phyloP scores from a whole-genome alignment of 2,797 vertebrate species.

The Neoniphon sammara region DNA sequence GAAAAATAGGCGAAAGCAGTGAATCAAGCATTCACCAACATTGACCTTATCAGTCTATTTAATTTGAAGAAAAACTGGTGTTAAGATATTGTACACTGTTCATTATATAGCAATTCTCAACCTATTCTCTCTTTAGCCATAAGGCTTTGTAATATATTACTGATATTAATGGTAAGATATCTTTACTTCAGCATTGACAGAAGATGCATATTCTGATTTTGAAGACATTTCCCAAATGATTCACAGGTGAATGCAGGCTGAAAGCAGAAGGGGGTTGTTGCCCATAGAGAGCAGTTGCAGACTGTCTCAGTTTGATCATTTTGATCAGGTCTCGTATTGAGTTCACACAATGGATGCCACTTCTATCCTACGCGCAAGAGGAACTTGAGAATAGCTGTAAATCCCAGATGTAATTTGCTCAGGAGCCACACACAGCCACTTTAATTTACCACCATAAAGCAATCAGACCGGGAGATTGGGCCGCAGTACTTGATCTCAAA shows the following conservation, averaged over 20 bases:
- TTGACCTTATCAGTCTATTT: too few relatives aligned
- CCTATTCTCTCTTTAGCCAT: not conserved
- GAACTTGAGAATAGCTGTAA: constrained; percentile 55
- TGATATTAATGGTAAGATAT: not conserved
- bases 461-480: constrained; percentile 58
- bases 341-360: constrained; percentile 44
- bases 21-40: too few relatives aligned
- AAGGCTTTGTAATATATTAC: not conserved
- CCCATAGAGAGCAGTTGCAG: constrained; percentile 23
- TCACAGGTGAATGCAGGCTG: not conserved
- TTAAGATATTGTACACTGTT: too few relatives aligned
- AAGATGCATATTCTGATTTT: not conserved
- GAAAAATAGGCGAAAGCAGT: too few relatives aligned
- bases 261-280: constrained; percentile 10
- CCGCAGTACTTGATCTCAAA: constrained; percentile 58
- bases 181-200: not conserved
- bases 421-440: constrained; percentile 60
- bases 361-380: constrained; percentile 44
- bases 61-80: too few relatives aligned
- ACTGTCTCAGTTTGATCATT: constrained; percentile 31
- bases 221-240: not conserved
- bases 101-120: not conserved
- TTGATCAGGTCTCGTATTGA: constrained; percentile 36
- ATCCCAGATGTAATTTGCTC: constrained; percentile 68
- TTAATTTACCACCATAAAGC: constrained; percentile 68